Evolutionary conservation across 2,113 vertebrate species (phyloP), one percentile per base, ranked within the genome.

Genomic region (mouse (Mus musculus)): DNA sequence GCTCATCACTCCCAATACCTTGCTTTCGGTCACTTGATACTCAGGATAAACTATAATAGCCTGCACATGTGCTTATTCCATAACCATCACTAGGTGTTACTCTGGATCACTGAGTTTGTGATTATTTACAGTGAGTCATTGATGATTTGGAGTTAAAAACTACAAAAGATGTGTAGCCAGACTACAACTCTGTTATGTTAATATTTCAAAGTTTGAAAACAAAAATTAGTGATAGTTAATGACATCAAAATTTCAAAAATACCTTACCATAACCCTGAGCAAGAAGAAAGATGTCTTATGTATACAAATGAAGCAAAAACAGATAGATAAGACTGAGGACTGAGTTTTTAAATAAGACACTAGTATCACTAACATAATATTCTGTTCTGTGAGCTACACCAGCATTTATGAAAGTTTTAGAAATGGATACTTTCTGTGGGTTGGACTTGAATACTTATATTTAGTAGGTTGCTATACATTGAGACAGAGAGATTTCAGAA

Each of bases 1-100:
- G 1, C 59, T 6, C 2, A 7, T 28, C 16, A 22, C 4, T 61
- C 52, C 2, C 12, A 10, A 28, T 3, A 54, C 0, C 14, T 46
- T 80, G 28, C 13, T 36, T 69, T 33, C 22, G 49, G 22, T 92
- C 30, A 46, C 4, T 39, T 49, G 12, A 54, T 17, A 86, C 2
- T 1, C 39, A 56, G 3, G 54, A 52, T 14, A 80, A 89, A 16
- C 22, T 33, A 46, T 16, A 5, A 5, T 14, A 46, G 36, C 0
- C 30, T 59, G 20, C 63, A 39, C 4, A 6, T 6, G 28, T 28
- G 63, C 2, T 63, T 72, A 42, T 63, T 17, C 19, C 0, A n/a
- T 59, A 17, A 56, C 5, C 22, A 28, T 14, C 11, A 95, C 12
- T 11, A 36, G 9, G 19, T 78, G 14, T 9, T 85, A 10, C 28